Conservation (phyloP, 2,888 invertebrate genomes). For the Agrotis segetum region DNA sequence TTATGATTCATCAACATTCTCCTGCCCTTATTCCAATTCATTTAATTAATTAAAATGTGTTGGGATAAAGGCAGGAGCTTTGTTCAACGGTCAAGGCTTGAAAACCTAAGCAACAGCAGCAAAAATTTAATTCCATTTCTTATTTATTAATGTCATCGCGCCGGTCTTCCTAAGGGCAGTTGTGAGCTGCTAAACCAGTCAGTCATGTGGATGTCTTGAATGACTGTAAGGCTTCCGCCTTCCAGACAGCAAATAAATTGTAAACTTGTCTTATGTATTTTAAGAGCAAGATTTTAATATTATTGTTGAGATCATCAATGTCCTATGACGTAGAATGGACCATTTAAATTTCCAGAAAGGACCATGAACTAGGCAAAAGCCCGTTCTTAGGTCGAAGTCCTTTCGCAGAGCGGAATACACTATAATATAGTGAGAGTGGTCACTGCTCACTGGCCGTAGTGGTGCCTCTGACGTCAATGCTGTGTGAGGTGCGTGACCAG, state of each 20-base stretch:
- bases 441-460: constrained; percentile 31
- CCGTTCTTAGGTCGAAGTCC: background rate
- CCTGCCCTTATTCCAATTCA: background rate
- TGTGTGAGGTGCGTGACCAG: constrained; percentile 66
- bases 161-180: too few species aligned
- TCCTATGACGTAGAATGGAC: background rate
- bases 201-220: too few species aligned
- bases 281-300: too few species aligned
- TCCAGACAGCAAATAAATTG: too few species aligned
- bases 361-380: background rate
- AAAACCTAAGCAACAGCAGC: background rate
- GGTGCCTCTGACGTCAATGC: constrained; percentile 72
- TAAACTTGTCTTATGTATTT: too few species aligned
- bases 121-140: background rate
- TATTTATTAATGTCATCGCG: too few species aligned
- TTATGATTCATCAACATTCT: too few species aligned
- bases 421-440: constrained; percentile 17
- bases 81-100: background rate
- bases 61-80: background rate
- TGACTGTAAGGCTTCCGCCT: too few species aligned
- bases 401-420: background rate
- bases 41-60: background rate
- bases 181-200: too few species aligned
- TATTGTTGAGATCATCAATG: background rate
- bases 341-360: background rate